Conservation (phyloP, 2,113 vertebrate species). For the Uria aalge region DNA sequence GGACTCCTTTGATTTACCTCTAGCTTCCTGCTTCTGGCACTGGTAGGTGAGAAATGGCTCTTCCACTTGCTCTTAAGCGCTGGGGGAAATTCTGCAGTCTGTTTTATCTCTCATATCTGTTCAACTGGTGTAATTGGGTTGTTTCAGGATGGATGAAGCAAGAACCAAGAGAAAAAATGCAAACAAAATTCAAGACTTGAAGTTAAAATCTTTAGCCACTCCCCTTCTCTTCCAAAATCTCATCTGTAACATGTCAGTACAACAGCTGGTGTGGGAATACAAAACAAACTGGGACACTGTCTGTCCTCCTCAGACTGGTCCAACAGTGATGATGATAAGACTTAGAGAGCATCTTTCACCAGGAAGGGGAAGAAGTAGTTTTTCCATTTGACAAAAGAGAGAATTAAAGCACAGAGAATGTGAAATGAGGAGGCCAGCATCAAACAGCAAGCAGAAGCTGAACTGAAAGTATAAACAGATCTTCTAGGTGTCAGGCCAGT, state of each 20-base stretch:
- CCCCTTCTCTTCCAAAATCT: not conserved
- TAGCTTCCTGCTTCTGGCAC: not conserved
- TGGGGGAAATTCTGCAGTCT: not conserved
- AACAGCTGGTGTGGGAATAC: not conserved
- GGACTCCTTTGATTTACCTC: constrained; percentile 26
- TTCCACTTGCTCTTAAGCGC: not conserved
- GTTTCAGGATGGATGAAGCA: not conserved
- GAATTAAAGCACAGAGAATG: constrained; percentile 15
- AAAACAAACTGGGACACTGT: not conserved
- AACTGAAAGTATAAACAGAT: not conserved
- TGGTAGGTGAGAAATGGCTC: constrained; percentile 32
- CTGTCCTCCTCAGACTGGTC: not conserved
- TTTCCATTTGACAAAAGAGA: not conserved
- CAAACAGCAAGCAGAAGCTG: not conserved
- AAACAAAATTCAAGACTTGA: not conserved
- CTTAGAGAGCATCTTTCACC: not conserved
- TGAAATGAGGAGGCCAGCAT: not conserved
- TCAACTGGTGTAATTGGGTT: constrained; percentile 24
- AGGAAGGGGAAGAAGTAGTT: not conserved
- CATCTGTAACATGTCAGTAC: not conserved
- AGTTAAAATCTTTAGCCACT: not conserved
- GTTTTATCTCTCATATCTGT: constrained; percentile 18
- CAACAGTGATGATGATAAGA: not conserved
- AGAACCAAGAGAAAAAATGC: constrained; percentile 8
- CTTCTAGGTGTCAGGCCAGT: not conserved